phyloP scores from a whole-genome alignment of 2,797 vertebrate species.

The Vultur gryphus region DNA sequence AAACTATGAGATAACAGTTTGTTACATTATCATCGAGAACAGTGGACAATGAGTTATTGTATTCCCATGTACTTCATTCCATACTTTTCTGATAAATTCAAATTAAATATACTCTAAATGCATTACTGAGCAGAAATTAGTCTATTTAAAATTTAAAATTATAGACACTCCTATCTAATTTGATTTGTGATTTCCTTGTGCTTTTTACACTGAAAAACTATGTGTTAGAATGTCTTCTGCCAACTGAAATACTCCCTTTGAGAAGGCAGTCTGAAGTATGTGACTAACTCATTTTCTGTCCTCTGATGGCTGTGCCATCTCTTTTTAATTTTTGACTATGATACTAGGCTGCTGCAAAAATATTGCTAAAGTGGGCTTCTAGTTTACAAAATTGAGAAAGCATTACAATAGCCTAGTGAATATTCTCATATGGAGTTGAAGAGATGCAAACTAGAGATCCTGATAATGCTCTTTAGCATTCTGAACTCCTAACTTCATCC shows the following conservation, averaged over 20 bases:
- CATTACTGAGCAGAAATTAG: background rate
- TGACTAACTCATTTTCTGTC: background rate
- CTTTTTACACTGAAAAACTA: constrained; percentile 9
- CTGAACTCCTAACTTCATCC: constrained; percentile 26
- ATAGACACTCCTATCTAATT: background rate
- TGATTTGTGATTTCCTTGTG: constrained; percentile 24
- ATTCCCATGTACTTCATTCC: constrained; percentile 2
- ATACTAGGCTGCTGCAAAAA: background rate
- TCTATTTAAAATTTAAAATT: constrained; percentile 9
- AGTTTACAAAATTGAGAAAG: constrained; percentile 26
- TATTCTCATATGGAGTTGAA: background rate
- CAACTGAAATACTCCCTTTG: constrained; percentile 7
- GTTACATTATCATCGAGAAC: constrained; percentile 31
- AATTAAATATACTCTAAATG: constrained; percentile 34
- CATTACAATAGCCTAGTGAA: background rate
- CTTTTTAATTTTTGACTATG: background rate
- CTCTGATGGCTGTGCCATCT: background rate
- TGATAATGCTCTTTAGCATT: constrained; percentile 46
- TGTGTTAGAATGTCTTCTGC: background rate
- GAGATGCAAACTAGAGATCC: background rate
- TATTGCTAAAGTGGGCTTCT: background rate
- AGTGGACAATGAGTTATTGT: constrained; percentile 31
- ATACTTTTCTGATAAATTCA: constrained; percentile 46
- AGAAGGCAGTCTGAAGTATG: background rate
- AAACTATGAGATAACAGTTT: constrained; percentile 55